Base-by-base conservation (phyloP, 2,797 vertebrate genomes). In the Falco berigora region DNA sequence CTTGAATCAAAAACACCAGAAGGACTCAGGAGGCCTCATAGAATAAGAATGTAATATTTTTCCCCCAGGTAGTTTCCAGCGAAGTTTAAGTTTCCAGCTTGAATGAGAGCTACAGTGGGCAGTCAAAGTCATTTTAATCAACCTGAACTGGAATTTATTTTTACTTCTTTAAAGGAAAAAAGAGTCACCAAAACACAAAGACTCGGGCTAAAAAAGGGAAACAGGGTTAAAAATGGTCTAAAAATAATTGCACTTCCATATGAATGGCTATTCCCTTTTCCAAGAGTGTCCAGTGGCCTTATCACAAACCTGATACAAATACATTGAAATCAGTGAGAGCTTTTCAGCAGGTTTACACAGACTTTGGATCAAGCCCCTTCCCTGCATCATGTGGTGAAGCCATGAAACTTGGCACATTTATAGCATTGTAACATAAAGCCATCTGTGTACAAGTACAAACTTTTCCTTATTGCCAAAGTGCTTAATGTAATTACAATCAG, bases 401-500 rank as follows among this genome's bases (percentile, higher is more conserved):
- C 88, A 91, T 89, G 88, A 93, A 97, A 96, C 83, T 96, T 97
- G 96, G 95, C 95, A 95, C 93, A 72, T 96, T 95, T 97, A 80
- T 94, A 86, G 61, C 94, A 92, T 81, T 93, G 92, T 97, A 97
- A 97, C 90, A 90, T 95, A 95, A 95, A 91, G 75, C 82, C 96
- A 97, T 96, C 92, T 97, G 94, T 88, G 91, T 94, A 83, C 56
- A 73, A 92, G 93, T 63, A 97, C 94, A 97, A 91, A 96, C 69
- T 96, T 97, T 96, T 96, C 88, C 91, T 94, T 90, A 49, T 82
- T 96, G 80, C 84, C 94, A 84, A 92, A 96, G 92, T 91, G 42
- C 92, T 97, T 97, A 92, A 94, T 97, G 77, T 97, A 97, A 97
- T 97, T 98, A 97, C 82, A 97, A 30, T 93, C 97, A 97, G 87